Conservation (phyloP, 1,140 invertebrate genomes). For the Drosophila gunungcola region DNA sequence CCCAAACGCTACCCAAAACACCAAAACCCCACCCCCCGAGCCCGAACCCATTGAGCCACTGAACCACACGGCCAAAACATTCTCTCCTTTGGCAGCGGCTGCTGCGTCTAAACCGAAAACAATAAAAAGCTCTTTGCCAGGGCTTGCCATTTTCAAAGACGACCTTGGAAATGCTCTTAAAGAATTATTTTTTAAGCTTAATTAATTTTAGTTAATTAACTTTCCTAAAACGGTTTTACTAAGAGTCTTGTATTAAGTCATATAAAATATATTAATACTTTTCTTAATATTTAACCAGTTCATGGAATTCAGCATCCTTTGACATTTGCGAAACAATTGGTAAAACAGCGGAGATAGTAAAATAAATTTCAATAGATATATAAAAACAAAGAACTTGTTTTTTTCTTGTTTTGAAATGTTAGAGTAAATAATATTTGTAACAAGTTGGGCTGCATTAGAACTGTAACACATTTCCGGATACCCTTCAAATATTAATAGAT, state of each 20-base stretch:
- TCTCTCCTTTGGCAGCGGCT: constrained; percentile 61
- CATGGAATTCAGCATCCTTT: too few relatives aligned
- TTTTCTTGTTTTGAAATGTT: too few relatives aligned
- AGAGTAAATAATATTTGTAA: not conserved
- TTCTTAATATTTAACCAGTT: too few relatives aligned
- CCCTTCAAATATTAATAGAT: constrained; percentile 47
- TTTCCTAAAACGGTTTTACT: too few relatives aligned
- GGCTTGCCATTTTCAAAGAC: not conserved
- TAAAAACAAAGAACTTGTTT: too few relatives aligned
- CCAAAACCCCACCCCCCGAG: constrained; percentile 2
- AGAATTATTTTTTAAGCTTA: too few relatives aligned
- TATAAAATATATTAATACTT: too few relatives aligned
- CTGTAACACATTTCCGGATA: constrained; percentile 10
- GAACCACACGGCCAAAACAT: constrained; percentile 38
- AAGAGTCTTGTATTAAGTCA: too few relatives aligned
- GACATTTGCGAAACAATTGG: too few relatives aligned
- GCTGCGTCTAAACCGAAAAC: constrained; percentile 81
- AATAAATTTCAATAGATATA: too few relatives aligned
- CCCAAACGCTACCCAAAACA: constrained; percentile 14
- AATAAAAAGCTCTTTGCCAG: constrained; percentile 71
- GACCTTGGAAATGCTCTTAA: constrained; percentile 22
- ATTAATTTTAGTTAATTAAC: too few relatives aligned
- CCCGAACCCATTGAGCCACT: constrained; percentile 15
- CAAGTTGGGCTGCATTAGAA: not conserved
- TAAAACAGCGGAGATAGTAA: too few relatives aligned